A percentile compares a stretch with the other conserved stretches of the same genome.
phyloP scores from a whole-genome alignment of 1,140 invertebrate genomes.

The Zaprionus ornatus region DNA sequence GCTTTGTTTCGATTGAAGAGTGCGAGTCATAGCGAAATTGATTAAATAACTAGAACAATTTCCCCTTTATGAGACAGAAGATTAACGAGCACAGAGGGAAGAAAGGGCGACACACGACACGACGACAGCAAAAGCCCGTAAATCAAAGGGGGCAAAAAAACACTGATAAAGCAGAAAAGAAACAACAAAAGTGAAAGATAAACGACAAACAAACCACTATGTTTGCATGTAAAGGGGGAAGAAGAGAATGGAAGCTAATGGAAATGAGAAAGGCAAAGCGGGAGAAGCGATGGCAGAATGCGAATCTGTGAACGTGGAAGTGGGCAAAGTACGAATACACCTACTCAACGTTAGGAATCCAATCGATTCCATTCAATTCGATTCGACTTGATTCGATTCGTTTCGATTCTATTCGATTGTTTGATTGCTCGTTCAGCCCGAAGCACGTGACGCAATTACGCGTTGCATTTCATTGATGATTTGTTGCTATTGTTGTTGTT shows the following conservation, averaged over 20 bases:
- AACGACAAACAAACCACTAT: background rate
- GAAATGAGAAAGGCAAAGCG: background rate
- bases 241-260: background rate
- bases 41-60: background rate
- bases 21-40: background rate
- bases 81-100: background rate
- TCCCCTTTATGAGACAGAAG: background rate
- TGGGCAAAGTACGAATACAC: slow-evolving; percentile 39
- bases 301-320: background rate
- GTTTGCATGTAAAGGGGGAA: background rate
- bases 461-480: slow-evolving; percentile 50
- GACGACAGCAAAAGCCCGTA: background rate
- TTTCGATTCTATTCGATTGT: slow-evolving; percentile 12
- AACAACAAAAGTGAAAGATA: background rate
- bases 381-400: background rate
- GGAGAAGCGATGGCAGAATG: no score
- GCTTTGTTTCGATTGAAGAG: background rate
- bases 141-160: background rate
- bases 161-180: background rate
- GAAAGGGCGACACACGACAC: background rate
- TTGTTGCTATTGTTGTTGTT: slow-evolving; percentile 25
- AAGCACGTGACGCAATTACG: slow-evolving; percentile 49
- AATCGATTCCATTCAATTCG: background rate
- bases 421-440: background rate
- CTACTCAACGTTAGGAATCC: slow-evolving; percentile 3